These are phyloP conservation scores for Clarias pachynema DNA, from an alignment of 2,797 vertebrate genomes.

Conservation along the genomic window DNA sequence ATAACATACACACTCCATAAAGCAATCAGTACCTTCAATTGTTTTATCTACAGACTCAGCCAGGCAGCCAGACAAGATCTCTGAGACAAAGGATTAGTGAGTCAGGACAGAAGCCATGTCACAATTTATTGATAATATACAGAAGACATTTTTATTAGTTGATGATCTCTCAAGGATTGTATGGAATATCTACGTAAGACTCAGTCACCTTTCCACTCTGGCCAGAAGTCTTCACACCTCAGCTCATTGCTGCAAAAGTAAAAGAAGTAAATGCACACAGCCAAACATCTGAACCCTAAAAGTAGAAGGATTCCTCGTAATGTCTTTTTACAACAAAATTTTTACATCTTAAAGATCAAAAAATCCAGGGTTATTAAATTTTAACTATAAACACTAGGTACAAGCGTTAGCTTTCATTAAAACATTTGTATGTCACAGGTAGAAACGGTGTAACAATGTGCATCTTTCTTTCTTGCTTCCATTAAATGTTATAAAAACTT, in stretches of 20 bases:
- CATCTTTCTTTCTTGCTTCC: neutral
- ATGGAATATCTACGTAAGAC: neutral
- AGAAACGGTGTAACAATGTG: neutral
- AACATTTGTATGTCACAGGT: neutral
- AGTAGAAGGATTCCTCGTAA: neutral
- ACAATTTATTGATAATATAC: neutral
- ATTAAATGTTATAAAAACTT: neutral
- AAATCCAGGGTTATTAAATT: neutral
- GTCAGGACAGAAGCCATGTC: neutral
- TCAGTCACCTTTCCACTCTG: conserved; percentile 74
- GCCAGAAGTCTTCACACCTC: conserved; percentile 78
- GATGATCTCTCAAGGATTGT: neutral
- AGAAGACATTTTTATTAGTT: neutral
- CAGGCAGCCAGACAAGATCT: conserved; percentile 29
- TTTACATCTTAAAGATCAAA: neutral
- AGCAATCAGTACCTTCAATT: conserved; percentile 7
- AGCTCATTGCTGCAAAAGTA: conserved; percentile 76
- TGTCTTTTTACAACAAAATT: neutral
- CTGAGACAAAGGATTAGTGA: conserved; percentile 25
- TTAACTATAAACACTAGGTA: neutral
- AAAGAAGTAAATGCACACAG: neutral
- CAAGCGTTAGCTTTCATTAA: neutral
- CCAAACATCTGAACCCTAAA: neutral
- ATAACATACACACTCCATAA: conserved; percentile 83
- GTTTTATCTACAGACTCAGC: neutral